Evolutionary conservation across 1,140 invertebrate species (phyloP), one percentile per base, ranked within the genome.

Genomic region (Polyergus mexicanus): DNA sequence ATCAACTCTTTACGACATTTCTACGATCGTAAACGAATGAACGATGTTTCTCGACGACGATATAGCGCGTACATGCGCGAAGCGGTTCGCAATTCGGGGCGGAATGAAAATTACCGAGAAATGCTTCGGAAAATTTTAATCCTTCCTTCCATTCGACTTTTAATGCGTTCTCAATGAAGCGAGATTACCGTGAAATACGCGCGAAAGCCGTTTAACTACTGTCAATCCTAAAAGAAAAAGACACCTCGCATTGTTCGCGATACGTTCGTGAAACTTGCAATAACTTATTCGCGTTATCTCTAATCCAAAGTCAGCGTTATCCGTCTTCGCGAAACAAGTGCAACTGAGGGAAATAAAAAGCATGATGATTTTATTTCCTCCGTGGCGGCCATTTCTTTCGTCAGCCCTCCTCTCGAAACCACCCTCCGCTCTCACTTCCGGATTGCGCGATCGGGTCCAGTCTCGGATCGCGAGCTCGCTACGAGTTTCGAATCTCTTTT

Each of bases 1-100:
- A 86, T 91, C 86, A 86, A 69, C 68, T 87, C 88, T 92, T 93
- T 92, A 93, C 88, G 92, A 92, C 76, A 75, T 69, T 86, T 92
- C 89, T 90, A 91, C 89, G 91, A 91, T 90, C 88, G 72, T 89
- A 86, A 91, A 87, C 75, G 85, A 84, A 68, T 32, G 68, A 66
- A 77, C 25, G 32, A 54, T 11, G 38, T 2, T 7, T 56, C 19
- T 8, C 25, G 65, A 47, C 16, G 22, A 83, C n/a, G 32, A 69
- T 51, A 54, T 41, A 19, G 4, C 10, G 8, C n/a, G 35, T n/a
- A n/a, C 1, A 35, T n/a, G 47, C 25, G 11, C 44, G 19, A 38
- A 60, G 13, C 28, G 38, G n/a, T 38, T 19, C 35, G 25, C 28
- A 35, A 63, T 16, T 66, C 44, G 44, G 6, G 8, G 8, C 32